Conservation (phyloP, 2,113 vertebrate genomes). For the Sinocyclocheilus maitianheensis region DNA sequence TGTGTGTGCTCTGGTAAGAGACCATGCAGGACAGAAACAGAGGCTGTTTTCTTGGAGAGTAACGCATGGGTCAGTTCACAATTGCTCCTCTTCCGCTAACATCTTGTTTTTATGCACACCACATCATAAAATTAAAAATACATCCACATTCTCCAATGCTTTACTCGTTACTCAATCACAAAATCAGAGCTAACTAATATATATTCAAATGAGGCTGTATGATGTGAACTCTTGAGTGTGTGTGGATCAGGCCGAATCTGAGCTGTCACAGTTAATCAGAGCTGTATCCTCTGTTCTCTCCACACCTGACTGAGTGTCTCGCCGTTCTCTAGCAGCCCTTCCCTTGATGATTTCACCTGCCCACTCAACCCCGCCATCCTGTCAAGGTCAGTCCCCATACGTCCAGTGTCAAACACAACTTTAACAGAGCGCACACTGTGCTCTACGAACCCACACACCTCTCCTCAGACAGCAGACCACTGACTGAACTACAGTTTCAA, state of each 20-base stretch:
- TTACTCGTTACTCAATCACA: neutral
- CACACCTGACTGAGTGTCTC: slow-evolving; percentile 19
- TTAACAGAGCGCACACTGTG: slow-evolving; percentile 35
- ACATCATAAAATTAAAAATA: neutral
- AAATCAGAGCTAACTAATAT: slow-evolving; percentile 30
- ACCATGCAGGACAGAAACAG: neutral
- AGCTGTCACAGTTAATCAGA: slow-evolving; percentile 35
- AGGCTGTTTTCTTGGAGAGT: neutral
- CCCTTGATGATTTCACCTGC: slow-evolving; percentile 58
- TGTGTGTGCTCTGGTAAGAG: neutral
- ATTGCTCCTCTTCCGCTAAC: slow-evolving; percentile 48
- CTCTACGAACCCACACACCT: neutral
- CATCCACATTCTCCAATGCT: neutral
- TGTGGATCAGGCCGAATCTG: slow-evolving; percentile 36
- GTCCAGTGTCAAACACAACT: slow-evolving; percentile 34
- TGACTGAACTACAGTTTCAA: neutral
- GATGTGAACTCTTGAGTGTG: slow-evolving; percentile 52
- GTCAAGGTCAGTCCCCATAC: slow-evolving; percentile 51
- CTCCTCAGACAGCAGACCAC: neutral
- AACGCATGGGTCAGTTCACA: slow-evolving; percentile 31
- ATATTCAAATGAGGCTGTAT: slow-evolving; percentile 38
- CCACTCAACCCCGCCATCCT: slow-evolving; percentile 45
- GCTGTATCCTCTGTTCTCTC: slow-evolving; percentile 16
- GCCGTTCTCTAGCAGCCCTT: slow-evolving; percentile 29
- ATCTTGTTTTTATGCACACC: slow-evolving; percentile 29